Conservation (phyloP, 2,888 invertebrate species). For the Netelia fuscicornis region DNA sequence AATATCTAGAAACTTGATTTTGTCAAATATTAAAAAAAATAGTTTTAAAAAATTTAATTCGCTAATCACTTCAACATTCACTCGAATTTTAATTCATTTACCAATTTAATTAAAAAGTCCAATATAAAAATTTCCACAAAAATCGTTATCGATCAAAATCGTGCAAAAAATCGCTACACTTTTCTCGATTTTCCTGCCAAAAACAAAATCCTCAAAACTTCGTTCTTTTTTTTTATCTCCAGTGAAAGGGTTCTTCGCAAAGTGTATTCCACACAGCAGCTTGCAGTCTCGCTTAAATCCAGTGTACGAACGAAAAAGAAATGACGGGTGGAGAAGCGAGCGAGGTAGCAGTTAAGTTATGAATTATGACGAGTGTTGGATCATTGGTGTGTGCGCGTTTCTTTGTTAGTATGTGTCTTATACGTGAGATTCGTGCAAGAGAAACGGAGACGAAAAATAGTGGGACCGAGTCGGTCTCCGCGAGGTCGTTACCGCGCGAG, state of each 20-base stretch:
- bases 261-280: constrained; percentile 16
- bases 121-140: too few species aligned
- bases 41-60: too few species aligned
- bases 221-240: background rate
- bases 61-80: too few species aligned
- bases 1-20: background rate
- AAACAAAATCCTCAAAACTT: background rate
- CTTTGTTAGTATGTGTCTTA: constrained; percentile 9
- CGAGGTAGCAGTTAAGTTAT: constrained; percentile 83
- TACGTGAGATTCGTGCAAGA: constrained; percentile 24
- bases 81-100: too few species aligned
- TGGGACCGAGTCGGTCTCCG: constrained; percentile 76
- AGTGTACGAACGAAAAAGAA: constrained; percentile 68
- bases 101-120: too few species aligned
- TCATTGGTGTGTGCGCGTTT: constrained; percentile 29
- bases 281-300: constrained; percentile 32
- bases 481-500: constrained; percentile 79
- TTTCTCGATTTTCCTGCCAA: background rate
- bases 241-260: constrained; percentile 23
- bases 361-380: constrained; percentile 81
- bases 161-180: background rate
- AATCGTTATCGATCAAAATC: background rate
- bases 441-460: constrained; percentile 67
- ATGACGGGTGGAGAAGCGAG: constrained; percentile 64
- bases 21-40: too few species aligned